Conservation (phyloP, 2,797 vertebrate species). For the Syngnathus acus region DNA sequence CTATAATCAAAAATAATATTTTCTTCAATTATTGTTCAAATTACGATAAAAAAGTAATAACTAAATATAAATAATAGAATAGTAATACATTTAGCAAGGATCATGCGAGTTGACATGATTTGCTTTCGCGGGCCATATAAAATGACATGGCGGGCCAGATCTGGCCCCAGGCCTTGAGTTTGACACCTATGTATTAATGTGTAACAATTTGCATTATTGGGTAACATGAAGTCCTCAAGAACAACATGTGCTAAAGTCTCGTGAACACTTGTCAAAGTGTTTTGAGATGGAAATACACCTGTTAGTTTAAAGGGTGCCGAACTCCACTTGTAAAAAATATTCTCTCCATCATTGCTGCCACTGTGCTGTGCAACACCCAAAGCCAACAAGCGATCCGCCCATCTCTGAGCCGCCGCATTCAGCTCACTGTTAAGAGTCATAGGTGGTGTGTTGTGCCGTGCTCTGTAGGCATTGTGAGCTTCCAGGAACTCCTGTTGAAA, state of each 20-base stretch:
- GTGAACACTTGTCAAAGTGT: background rate
- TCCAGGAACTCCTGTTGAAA: constrained; percentile 59
- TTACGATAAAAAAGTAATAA: no score
- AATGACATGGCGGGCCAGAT: no score
- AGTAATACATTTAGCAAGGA: no score
- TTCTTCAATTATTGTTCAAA: no score
- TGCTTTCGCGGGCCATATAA: no score
- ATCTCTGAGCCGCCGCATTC: constrained; percentile 44
- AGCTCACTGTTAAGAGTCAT: constrained; percentile 42
- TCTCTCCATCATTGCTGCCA: constrained; percentile 46
- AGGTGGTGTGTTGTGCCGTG: constrained; percentile 28
- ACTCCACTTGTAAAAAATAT: constrained; percentile 45
- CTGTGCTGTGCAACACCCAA: constrained; percentile 36
- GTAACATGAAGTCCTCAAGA: background rate
- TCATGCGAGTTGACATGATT: no score
- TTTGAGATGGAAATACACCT: constrained; percentile 25
- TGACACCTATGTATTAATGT: background rate
- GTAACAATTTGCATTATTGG: background rate
- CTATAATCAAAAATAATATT: no score
- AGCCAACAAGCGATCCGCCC: constrained; percentile 55
- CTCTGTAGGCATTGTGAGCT: constrained; percentile 59
- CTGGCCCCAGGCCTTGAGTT: no score
- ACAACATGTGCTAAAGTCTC: background rate
- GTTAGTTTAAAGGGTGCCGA: constrained; percentile 9
- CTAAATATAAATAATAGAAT: no score